Evolutionary conservation across 2,888 invertebrate species (phyloP), one percentile per base, ranked within the genome.

Genomic region (Caenorhabditis sp.): DNA sequence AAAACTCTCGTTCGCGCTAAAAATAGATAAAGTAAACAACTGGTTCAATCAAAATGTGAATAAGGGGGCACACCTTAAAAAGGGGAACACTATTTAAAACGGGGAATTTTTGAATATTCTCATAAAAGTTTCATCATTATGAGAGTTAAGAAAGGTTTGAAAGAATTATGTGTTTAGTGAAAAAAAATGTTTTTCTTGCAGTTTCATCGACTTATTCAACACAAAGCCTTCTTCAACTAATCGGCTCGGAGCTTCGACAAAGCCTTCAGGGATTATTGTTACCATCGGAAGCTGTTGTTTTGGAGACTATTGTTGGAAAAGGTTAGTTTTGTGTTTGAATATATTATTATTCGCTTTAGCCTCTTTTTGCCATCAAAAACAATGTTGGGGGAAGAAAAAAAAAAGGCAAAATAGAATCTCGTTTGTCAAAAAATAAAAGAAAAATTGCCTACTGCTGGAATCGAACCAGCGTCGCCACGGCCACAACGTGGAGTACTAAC

Each of bases 401-500:
- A 23, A 23, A 19, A 21, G 54, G 6, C 21, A 26, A 54, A 14
- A 31, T n/a, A n/a, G n/a, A n/a, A n/a, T n/a, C n/a, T n/a, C n/a
- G n/a, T n/a, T n/a, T n/a, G n/a, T n/a, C n/a, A 12, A 58, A 27
- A 24, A 61, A 69, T 75, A 77, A 76, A 64, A 60, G 72, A 55
- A 26, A 23, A 24, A 67, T 66, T 84, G 84, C 84, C 83, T 81
- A 80, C 77, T 80, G 79, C 80, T 77, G 81, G 83, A 84, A 84
- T 84, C 83, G 83, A 84, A 84, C 83, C 81, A 73, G 76, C 79
- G 84, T 84, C 83, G 84, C 83, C 82, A 83, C 84, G 84, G 84
- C 83, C 83, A 84, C 84, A 84, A 84, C 84, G 83, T 83, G 82
- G 83, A 84, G 84, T 84, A 84, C 83, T 83, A 84, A 84, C 83